phyloP scores from a whole-genome alignment of 64 coral and sea anemone genomes.

The Montipora efflorescens region DNA sequence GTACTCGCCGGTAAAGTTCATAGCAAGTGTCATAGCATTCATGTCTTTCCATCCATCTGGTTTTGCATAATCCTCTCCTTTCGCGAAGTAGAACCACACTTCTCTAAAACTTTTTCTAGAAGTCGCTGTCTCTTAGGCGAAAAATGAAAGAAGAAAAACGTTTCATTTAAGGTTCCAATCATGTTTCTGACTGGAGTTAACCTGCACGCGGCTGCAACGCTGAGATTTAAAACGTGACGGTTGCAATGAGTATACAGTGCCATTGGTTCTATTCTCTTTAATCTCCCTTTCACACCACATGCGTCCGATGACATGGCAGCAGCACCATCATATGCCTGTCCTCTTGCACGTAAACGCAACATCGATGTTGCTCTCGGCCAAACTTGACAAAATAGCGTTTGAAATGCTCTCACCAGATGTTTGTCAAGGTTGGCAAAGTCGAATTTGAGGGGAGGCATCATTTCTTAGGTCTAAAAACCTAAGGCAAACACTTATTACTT shows the following conservation, averaged over 20 bases:
- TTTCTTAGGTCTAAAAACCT: neutral
- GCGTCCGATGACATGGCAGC: conserved; percentile 29
- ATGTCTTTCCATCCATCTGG: too few species aligned
- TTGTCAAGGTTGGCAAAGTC: conserved; percentile 61
- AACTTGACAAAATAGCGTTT: conserved; percentile 61
- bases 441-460: conserved; percentile 51
- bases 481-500: conserved; percentile 69
- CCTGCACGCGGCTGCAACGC: conserved; percentile 33
- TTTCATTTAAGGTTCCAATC: too few species aligned
- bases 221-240: conserved; percentile 56
- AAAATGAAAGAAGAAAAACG: too few species aligned
- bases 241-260: neutral
- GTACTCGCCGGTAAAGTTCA: too few species aligned
- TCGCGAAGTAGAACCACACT: too few species aligned
- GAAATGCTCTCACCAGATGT: conserved; percentile 35
- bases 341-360: conserved; percentile 2
- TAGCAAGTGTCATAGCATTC: too few species aligned
- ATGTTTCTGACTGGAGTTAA: too few species aligned
- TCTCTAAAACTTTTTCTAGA: too few species aligned
- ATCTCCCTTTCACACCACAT: conserved; percentile 51
- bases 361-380: neutral
- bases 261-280: conserved; percentile 32
- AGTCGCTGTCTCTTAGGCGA: too few species aligned
- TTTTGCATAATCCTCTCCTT: too few species aligned
- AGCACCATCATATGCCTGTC: conserved; percentile 62